Conservation (phyloP, 2,797 vertebrate genomes). For the Malurus splendens region DNA sequence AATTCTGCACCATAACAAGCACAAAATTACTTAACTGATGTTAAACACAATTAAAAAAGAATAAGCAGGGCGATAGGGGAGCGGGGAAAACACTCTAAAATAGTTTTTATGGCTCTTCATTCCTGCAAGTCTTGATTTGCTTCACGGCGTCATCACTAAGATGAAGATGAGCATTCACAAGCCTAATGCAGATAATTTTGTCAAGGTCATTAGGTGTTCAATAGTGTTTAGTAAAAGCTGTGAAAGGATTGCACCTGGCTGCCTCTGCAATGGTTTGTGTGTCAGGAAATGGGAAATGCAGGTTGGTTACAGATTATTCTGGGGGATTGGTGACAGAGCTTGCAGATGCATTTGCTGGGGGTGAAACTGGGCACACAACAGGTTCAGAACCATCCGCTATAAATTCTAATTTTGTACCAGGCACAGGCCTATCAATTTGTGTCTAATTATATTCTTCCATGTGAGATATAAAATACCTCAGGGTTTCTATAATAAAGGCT, state of each 20-base stretch:
- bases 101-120: conserved; percentile 7
- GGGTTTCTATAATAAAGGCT: conserved; percentile 69
- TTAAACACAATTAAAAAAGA: conserved; percentile 3
- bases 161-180: conserved; percentile 33
- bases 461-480: conserved; percentile 71
- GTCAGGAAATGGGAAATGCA: conserved; percentile 48
- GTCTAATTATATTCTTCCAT: conserved; percentile 71
- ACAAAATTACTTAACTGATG: neutral
- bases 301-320: conserved; percentile 63
- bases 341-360: conserved; percentile 49
- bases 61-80: neutral
- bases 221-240: conserved; percentile 50
- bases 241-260: conserved; percentile 57
- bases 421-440: conserved; percentile 66
- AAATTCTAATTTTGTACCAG: conserved; percentile 66
- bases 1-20: neutral
- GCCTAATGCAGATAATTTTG: conserved; percentile 56
- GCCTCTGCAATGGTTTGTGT: conserved; percentile 42
- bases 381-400: conserved; percentile 57
- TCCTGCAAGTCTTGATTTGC: conserved; percentile 34
- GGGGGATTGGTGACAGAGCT: conserved; percentile 61
- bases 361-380: conserved; percentile 48
- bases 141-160: neutral
- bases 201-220: conserved; percentile 69
- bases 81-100: conserved; percentile 24